Evolutionary conservation across 92 coral and sea anemone species (phyloP), one percentile per base, ranked within the genome.

Genomic region (Porites rus): DNA sequence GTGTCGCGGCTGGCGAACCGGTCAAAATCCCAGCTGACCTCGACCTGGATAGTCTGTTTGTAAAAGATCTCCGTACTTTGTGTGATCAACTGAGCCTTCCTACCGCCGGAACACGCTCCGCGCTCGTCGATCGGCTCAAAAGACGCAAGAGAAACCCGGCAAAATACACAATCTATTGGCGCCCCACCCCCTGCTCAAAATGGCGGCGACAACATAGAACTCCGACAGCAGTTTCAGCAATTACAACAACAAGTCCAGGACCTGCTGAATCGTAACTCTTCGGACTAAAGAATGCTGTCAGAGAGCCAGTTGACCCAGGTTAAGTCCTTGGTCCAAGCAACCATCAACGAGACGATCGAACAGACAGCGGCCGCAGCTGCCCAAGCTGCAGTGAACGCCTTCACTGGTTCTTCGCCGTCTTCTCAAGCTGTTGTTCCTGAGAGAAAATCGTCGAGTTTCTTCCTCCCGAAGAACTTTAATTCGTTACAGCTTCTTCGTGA

Each of bases 391-490:
- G 46, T 38, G 62, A 74, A 68, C 18, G 50, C 38, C 14, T 68
- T 68, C 73, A 68, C 24, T 24, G 38, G 46, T 20, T 11, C 17
- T 68, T 68, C 73, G 6, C 6, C 46, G 17, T 8, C 73, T 25
- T 10, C 73, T 10, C 24, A 11, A 20, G 43, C 73, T 25, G 14
- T 12, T 68, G 38, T 22, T 14, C 43, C 51, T 9, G 12, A 24
- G 14, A 24, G 16, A 51, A 51, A 51, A 43, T 18, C 78, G 43
- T 74, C 78, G 43, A 51, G 38, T 53, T n/a, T n/a, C n/a, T n/a
- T n/a, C n/a, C 75, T 90, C 24, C 87, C 84, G 2, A 90, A 90
- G 75, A 75, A 85, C 87, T 38, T 80, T 74, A 89, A 89, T 24
- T 24, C 18, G 82, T 58, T 77, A 52, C 52, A 74, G n/a, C 61